A percentile compares a stretch with the other conserved stretches of the same genome.
Evolutionary conservation across 2,797 vertebrate genomes (phyloP).

Genomic region (Luscinia megarhynchos): DNA sequence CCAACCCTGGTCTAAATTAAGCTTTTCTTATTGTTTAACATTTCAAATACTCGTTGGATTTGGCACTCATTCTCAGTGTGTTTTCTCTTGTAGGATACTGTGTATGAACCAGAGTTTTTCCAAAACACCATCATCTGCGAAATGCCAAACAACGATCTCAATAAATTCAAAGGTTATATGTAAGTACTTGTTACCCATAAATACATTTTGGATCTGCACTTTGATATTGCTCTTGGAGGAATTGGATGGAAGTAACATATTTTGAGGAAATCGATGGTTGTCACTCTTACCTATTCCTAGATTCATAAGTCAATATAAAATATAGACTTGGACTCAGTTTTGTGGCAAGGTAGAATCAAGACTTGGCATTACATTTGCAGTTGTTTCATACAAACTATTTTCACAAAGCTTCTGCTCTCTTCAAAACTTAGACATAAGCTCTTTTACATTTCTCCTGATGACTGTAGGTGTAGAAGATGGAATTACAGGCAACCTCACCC

Average conservation of each 20-base stretch:
- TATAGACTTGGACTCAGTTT: neutral
- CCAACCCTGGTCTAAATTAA: neutral
- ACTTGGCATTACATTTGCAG: neutral
- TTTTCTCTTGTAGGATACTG: conserved; percentile 75
- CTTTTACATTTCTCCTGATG: neutral
- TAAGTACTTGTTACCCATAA: conserved; percentile 80
- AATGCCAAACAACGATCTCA: conserved; percentile 90
- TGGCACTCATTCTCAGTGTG: neutral
- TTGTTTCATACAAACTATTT: neutral
- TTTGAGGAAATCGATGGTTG: neutral
- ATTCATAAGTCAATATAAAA: neutral
- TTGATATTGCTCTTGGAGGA: neutral
- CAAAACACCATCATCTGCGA: conserved; percentile 86
- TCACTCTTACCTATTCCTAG: neutral
- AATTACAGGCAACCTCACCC: no score
- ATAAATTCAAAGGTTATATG: conserved; percentile 92
- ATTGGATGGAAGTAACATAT: neutral
- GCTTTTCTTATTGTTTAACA: neutral
- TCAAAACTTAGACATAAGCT: neutral
- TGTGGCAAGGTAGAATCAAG: neutral
- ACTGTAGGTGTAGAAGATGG: neutral
- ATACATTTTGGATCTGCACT: neutral
- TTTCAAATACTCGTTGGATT: neutral
- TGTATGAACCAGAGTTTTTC: conserved; percentile 87
- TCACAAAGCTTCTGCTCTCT: neutral